Evolutionary conservation across 2,888 invertebrate species (phyloP).

Genomic region (Drosophila rubida): DNA sequence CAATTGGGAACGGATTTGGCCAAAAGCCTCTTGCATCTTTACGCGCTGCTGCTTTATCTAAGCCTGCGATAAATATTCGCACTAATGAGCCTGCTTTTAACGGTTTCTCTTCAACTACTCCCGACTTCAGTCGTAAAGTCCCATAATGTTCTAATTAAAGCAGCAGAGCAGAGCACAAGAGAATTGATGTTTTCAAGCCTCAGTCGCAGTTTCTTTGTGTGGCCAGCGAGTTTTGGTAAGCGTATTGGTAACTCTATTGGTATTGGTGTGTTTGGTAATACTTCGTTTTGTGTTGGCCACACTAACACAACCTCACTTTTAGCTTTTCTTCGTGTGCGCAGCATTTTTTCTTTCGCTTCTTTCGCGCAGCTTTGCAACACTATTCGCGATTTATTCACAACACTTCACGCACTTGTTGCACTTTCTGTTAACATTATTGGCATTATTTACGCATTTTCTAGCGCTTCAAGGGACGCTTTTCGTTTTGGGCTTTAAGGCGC

Average conservation of each 20-base stretch:
- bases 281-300: slow-evolving; percentile 57
- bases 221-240: slow-evolving; percentile 5
- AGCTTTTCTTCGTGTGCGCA: slow-evolving; percentile 9
- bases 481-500: slow-evolving; percentile 71
- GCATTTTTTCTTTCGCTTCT: slow-evolving; percentile 9
- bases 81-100: slow-evolving; percentile 51
- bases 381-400: neutral
- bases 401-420: slow-evolving; percentile 52
- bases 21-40: slow-evolving; percentile 43
- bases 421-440: slow-evolving; percentile 30
- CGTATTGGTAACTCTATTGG: slow-evolving; percentile 39
- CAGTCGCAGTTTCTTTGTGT: slow-evolving; percentile 33
- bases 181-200: slow-evolving; percentile 27
- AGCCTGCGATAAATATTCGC: slow-evolving; percentile 29
- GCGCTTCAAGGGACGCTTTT: slow-evolving; percentile 49
- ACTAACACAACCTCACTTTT: slow-evolving; percentile 80
- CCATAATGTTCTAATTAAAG: slow-evolving; percentile 60
- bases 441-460: slow-evolving; percentile 24
- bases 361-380: slow-evolving; percentile 18
- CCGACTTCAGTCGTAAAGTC: slow-evolving; percentile 11
- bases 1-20: slow-evolving; percentile 27
- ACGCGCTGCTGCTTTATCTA: slow-evolving; percentile 56
- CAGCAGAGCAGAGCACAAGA: slow-evolving; percentile 3
- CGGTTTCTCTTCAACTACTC: slow-evolving; percentile 33
- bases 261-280: slow-evolving; percentile 72